Base-by-base conservation (phyloP, 2,888 invertebrate species). In the Chymomyza caudatula region DNA sequence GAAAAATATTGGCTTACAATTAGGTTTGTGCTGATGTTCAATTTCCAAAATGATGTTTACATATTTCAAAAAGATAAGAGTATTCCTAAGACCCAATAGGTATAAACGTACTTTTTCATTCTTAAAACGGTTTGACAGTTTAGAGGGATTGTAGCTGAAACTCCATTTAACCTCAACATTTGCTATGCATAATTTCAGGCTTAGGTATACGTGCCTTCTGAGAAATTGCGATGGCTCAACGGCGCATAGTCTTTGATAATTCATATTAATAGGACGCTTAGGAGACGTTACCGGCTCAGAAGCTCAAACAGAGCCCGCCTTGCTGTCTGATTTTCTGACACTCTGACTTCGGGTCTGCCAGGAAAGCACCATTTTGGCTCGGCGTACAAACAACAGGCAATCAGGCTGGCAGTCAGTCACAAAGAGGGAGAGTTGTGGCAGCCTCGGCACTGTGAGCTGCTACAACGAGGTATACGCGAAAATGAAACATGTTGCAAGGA, bases 191-290 rank as follows among this genome's bases (percentile, higher is more conserved):
- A 80, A 84, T 78, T 81, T 76, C 81, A 67, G 65, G 60, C 47
- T 55, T 63, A 37, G 29, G 11, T 37, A 1, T 37, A 37, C 29
- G 11, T 37, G 29, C 1, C 29, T 57, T 43, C 25, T 57, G 55
- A 56, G 58, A 74, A 74, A 74, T 77, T 68, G 64, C 64, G 44
- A 47, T 37, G 29, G 29, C 29, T 37, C 29, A 37, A 11, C 11
- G 29, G 11, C 29, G 29, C 29, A 37, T 37, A 55, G 62, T 65
- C 63, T 63, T 61, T 69, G 69, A 65, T 82, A 70, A 79, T 79
- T 83, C 77, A 83, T 73, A 77, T 77, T 77, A 80, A 80, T 83
- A 77, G 83, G 77, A 75, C 77, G 85, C 69, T 85, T 79, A 73
- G 82, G 29, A 78, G 83, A 79, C 79, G 69, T 71, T 57, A 29